These are phyloP conservation scores for Orthosia incerta DNA, from an alignment of 2,888 invertebrate genomes.

Conservation along the genomic window DNA sequence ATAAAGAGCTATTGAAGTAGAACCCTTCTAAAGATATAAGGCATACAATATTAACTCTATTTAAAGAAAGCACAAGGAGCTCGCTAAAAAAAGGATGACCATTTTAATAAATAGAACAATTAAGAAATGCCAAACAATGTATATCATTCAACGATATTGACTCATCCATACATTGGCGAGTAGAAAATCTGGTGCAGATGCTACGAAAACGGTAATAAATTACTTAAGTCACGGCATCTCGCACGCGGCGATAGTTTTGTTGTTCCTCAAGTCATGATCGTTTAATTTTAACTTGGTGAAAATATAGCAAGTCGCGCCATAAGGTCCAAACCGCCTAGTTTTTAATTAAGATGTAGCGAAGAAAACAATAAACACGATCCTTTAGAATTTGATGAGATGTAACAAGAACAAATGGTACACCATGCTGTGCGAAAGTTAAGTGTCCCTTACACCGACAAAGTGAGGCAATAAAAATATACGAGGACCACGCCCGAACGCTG, in stretches of 20 bases:
- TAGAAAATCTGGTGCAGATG: slow-evolving; percentile 81
- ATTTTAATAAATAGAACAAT: slow-evolving; percentile 61
- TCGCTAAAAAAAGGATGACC: slow-evolving; percentile 27
- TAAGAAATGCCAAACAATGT: slow-evolving; percentile 69
- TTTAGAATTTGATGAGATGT: slow-evolving; percentile 71
- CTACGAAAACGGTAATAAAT: slow-evolving; percentile 82
- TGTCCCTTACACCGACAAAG: slow-evolving; percentile 78
- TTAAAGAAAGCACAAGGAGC: slow-evolving; percentile 29
- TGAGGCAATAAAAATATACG: slow-evolving; percentile 83
- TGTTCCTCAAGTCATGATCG: slow-evolving; percentile 67
- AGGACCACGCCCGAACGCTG: slow-evolving; percentile 79
- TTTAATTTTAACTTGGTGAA: slow-evolving; percentile 71
- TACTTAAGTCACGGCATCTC: slow-evolving; percentile 72
- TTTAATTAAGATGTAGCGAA: slow-evolving; percentile 26
- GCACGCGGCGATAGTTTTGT: slow-evolving; percentile 70
- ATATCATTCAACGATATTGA: slow-evolving; percentile 84
- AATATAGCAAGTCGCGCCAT: slow-evolving; percentile 42
- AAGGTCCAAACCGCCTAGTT: slow-evolving; percentile 13
- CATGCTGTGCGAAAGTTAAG: slow-evolving; percentile 78
- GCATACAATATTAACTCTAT: slow-evolving; percentile 44
- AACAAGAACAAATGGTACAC: slow-evolving; percentile 74
- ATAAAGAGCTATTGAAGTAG: slow-evolving; percentile 65
- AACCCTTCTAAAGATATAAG: slow-evolving; percentile 46
- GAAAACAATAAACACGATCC: slow-evolving; percentile 63
- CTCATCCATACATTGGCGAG: slow-evolving; percentile 78